A percentile compares a stretch with the other conserved stretches of the same genome.
These are phyloP conservation scores for Clunio marinus DNA, from an alignment of 2,888 invertebrate genomes.

Conservation along the genomic window DNA sequence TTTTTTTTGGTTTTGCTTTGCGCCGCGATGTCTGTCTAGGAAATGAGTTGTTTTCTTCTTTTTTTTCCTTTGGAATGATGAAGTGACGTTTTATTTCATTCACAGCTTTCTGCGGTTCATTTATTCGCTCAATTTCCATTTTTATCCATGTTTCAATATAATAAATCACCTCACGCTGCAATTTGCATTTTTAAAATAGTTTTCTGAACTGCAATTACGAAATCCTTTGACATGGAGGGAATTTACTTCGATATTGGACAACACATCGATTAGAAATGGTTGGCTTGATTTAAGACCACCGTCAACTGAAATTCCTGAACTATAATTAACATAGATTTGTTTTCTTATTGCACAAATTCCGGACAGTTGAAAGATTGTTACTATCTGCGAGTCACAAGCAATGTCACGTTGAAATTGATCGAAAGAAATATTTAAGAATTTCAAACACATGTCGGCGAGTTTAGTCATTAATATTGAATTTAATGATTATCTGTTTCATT, in stretches of 20 bases:
- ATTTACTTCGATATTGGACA: neutral
- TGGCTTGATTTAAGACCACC: neutral
- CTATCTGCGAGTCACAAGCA: too few species aligned
- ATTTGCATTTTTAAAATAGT: neutral
- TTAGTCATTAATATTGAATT: slow-evolving; percentile 25
- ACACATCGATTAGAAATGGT: neutral
- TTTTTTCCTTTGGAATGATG: slow-evolving; percentile 24
- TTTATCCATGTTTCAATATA: neutral
- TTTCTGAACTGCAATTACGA: neutral
- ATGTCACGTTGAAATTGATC: too few species aligned
- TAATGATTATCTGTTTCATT: slow-evolving; percentile 37
- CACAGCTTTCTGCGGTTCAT: neutral
- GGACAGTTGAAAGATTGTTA: too few species aligned
- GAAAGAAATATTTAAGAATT: neutral
- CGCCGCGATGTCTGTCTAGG: slow-evolving; percentile 36
- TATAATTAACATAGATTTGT: slow-evolving; percentile 26
- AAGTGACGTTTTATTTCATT: slow-evolving; percentile 35
- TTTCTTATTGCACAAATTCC: too few species aligned
- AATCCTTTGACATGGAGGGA: neutral
- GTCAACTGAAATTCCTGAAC: neutral
- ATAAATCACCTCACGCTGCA: neutral
- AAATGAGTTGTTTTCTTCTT: slow-evolving; percentile 33
- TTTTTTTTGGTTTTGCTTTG: slow-evolving; percentile 14
- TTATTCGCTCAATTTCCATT: neutral
- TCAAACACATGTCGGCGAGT: slow-evolving; percentile 10